A percentile compares a stretch with the other conserved stretches of the same genome.
Evolutionary conservation across 2,888 invertebrate genomes (phyloP).

Genomic region (Cepaea hortensis): DNA sequence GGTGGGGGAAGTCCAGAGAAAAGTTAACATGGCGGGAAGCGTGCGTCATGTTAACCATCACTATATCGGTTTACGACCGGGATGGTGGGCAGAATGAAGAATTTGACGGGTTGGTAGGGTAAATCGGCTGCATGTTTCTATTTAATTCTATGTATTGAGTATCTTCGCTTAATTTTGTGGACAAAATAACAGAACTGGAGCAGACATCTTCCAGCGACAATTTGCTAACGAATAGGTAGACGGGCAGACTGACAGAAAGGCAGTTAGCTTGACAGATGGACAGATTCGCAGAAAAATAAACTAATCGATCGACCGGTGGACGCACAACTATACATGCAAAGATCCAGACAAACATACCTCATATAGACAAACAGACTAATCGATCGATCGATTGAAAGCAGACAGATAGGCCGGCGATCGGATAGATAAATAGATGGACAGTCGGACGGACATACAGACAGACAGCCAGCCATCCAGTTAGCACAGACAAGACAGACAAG

Average conservation of each 20-base stretch:
- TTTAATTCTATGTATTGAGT: too few relatives aligned
- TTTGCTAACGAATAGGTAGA: neutral
- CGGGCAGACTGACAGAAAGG: neutral
- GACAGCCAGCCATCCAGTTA: neutral
- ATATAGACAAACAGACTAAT: neutral
- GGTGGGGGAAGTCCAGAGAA: too few relatives aligned
- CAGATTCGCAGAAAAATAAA: neutral
- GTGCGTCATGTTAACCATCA: too few relatives aligned
- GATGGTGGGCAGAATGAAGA: too few relatives aligned
- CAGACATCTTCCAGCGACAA: too few relatives aligned
- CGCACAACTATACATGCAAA: neutral
- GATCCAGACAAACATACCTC: neutral
- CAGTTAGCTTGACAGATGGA: neutral
- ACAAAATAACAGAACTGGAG: too few relatives aligned
- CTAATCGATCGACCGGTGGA: neutral
- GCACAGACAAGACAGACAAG: neutral
- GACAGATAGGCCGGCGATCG: neutral
- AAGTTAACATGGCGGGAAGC: too few relatives aligned
- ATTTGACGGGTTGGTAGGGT: too few relatives aligned
- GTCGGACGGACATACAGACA: too few relatives aligned
- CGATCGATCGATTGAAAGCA: neutral
- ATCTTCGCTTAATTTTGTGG: too few relatives aligned
- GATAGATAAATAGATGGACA: neutral
- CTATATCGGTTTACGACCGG: too few relatives aligned
- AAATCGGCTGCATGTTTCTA: too few relatives aligned